Evolutionary conservation across 2,113 vertebrate species (phyloP).

Genomic region (Mixornis gularis): DNA sequence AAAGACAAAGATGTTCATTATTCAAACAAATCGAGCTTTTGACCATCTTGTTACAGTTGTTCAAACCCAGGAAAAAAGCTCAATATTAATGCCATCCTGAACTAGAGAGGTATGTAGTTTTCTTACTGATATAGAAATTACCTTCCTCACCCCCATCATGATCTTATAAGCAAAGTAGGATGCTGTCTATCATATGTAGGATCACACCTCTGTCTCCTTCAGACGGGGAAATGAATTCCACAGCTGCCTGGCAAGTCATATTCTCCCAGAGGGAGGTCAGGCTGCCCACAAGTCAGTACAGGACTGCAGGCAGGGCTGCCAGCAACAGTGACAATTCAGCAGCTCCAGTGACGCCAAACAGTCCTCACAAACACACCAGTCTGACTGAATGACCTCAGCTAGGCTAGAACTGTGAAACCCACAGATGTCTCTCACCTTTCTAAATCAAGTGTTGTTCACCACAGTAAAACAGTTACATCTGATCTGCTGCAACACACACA

Average conservation of each 20-base stretch:
- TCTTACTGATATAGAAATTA: background rate
- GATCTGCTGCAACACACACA: background rate
- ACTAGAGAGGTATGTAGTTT: background rate
- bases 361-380: rapidly evolving
- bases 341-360: background rate
- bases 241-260: rapidly evolving
- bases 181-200: background rate
- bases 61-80: background rate
- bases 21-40: background rate
- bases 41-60: background rate
- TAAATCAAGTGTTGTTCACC: background rate
- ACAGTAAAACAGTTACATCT: background rate
- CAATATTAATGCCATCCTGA: background rate
- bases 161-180: background rate
- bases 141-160: background rate
- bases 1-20: background rate
- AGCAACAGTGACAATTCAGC: background rate
- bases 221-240: background rate
- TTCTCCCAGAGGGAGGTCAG: background rate
- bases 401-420: background rate
- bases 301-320: background rate
- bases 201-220: background rate
- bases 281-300: background rate
- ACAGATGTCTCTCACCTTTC: background rate
- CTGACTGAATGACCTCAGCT: background rate